phyloP scores from a whole-genome alignment of 2,888 invertebrate genomes.

The Agapetus fuscipes region DNA sequence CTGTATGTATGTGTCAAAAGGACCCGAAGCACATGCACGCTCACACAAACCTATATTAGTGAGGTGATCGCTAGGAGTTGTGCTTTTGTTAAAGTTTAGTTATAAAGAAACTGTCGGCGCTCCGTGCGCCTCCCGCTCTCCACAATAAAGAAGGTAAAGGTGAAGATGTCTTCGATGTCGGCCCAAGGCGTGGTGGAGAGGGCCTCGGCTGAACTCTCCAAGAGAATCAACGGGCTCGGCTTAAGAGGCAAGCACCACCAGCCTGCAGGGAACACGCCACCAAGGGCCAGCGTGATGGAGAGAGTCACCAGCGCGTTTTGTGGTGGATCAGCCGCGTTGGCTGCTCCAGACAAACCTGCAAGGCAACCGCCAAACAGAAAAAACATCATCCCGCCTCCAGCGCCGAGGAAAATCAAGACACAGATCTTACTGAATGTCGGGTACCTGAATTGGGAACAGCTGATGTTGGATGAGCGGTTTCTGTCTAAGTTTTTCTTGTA shows the following conservation, averaged over 20 bases:
- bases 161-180: slow-evolving; percentile 71
- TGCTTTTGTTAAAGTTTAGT: too few species aligned
- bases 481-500: slow-evolving; percentile 76
- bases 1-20: too few species aligned
- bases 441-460: slow-evolving; percentile 61
- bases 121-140: slow-evolving; percentile 9
- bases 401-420: slow-evolving; percentile 36
- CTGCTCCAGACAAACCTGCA: slow-evolving; percentile 28
- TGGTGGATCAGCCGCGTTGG: slow-evolving; percentile 48
- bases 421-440: too few species aligned
- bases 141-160: slow-evolving; percentile 31
- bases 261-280: slow-evolving; percentile 33
- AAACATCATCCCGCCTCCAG: slow-evolving; percentile 28
- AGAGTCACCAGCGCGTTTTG: slow-evolving; percentile 81
- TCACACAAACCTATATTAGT: too few species aligned
- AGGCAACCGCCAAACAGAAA: slow-evolving; percentile 26
- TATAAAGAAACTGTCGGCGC: too few species aligned
- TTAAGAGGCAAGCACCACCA: slow-evolving; percentile 54
- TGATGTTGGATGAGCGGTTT: slow-evolving; percentile 78
- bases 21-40: too few species aligned
- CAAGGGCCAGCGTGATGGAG: slow-evolving; percentile 68
- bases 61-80: too few species aligned
- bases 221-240: slow-evolving; percentile 77
- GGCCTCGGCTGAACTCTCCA: slow-evolving; percentile 81
- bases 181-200: slow-evolving; percentile 87